Percentiles rank a stretch among this genome's conserved stretches.
Conservation (phyloP, 2,113 vertebrate genomes). For the Synodontis membranacea region DNA sequence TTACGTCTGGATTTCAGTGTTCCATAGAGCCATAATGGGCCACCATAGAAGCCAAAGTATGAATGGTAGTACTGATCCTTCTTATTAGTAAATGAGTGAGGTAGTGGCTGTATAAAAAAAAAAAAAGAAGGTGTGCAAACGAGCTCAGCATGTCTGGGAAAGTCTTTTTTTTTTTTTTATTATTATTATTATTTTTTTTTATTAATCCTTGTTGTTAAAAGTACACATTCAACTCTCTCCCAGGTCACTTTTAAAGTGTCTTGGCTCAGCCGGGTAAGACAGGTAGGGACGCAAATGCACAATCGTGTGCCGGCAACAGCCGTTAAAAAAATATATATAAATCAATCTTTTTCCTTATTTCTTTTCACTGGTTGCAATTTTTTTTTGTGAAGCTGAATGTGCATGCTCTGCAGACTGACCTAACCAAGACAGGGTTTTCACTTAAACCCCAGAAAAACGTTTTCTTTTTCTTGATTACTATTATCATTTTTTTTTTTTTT, state of each 20-base stretch:
- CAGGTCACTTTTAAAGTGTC: conserved; percentile 24
- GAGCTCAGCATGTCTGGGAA: conserved; percentile 33
- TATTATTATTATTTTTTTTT: conserved; percentile 29
- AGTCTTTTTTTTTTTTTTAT: conserved; percentile 22
- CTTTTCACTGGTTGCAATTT: neutral
- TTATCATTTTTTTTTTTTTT: neutral
- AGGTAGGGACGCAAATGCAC: neutral
- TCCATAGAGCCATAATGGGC: conserved; percentile 25
- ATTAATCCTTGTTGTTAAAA: conserved; percentile 37
- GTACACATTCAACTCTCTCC: conserved; percentile 24
- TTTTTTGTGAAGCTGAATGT: neutral
- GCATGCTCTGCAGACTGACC: neutral
- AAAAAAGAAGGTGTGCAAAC: conserved; percentile 13
- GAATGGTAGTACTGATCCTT: conserved; percentile 33
- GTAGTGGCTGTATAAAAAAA: conserved; percentile 23
- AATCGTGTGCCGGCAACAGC: neutral
- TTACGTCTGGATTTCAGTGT: conserved; percentile 32
- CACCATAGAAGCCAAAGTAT: conserved; percentile 19
- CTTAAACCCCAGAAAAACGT: neutral
- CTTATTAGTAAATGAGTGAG: conserved; percentile 27
- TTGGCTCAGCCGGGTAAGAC: conserved; percentile 21
- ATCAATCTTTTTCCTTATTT: neutral
- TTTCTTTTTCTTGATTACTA: neutral
- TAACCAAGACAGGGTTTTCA: neutral
- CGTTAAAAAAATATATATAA: neutral